Base-by-base conservation (phyloP, 2,888 invertebrate species). In the Macaria notata region DNA sequence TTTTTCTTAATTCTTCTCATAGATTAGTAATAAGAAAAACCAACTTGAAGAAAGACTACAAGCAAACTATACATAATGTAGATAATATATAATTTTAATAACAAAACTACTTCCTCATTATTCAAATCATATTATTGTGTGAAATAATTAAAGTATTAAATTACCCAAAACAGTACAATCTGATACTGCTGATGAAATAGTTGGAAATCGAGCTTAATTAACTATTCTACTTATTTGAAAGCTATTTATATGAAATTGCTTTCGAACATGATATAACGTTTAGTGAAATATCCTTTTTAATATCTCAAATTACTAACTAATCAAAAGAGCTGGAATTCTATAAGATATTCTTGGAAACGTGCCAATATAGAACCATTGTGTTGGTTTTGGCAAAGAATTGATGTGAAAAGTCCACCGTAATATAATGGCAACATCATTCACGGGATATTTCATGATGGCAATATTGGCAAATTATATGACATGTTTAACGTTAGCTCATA, bases 301-400 rank as follows among this genome's bases (percentile, higher is more conserved):
- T 56, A 60, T 63, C 53, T 64, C 45, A 59, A 64, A 61, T 55
- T 63, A 59, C 61, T 46, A 64, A 56, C 61, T 64, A 71, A 68
- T 68, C 63, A 70, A 60, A 62, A 44, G 44, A 56, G 54, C 56
- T 60, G 62, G 62, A 65, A 63, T 66, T 68, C 58, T 58, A 60
- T 48, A 43, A 50, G 66, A 71, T 51, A 62, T 56, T 57, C 61
- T 42, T 58, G 75, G 76, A 72, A 52, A 55, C 45, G 50, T 74
- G 79, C 80, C 80, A 81, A 68, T 63, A 70, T 52, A 61, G 59
- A 61, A 56, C 63, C 62, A 71, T 71, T 75, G 71, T 74, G 72
- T 73, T 63, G 72, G 46, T 45, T 76, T 80, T 78, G 78, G 78
- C 79, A 79, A 74, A 72, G 71, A 76, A 72, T 73, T 71, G 72